phyloP scores from a whole-genome alignment of 2,113 vertebrate genomes.

The Sorex araneus region DNA sequence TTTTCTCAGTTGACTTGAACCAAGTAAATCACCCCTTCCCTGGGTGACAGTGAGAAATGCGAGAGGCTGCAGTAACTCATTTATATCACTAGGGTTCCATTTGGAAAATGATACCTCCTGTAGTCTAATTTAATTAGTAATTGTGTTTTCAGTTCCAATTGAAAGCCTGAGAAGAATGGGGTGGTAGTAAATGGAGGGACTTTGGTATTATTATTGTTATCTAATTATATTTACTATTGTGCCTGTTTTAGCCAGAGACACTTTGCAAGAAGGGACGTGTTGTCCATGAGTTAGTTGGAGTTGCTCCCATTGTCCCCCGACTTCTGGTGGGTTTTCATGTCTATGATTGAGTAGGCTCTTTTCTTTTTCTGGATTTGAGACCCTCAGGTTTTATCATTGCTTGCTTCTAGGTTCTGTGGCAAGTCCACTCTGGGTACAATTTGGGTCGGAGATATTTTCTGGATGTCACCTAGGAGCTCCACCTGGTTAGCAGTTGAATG shows the following conservation, averaged over 20 bases:
- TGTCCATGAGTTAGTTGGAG: not conserved
- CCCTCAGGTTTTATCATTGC: not conserved
- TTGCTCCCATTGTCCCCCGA: not conserved
- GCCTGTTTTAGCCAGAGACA: conserved; percentile 58
- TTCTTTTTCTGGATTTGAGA: not conserved
- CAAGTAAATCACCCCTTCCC: not conserved
- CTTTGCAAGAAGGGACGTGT: conserved; percentile 45
- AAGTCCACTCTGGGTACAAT: not conserved
- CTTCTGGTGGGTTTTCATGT: not conserved
- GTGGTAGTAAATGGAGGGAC: conserved; percentile 62
- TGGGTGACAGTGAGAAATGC: conserved; percentile 55
- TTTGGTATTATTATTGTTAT: conserved; percentile 70
- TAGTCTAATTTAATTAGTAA: conserved; percentile 83
- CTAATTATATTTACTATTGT: conserved; percentile 68
- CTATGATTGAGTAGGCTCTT: not conserved
- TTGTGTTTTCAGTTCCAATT: conserved; percentile 76
- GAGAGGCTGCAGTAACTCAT: conserved; percentile 68
- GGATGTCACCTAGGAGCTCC: not conserved
- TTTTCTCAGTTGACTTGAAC: not conserved
- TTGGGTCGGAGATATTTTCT: not conserved
- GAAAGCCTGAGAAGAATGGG: conserved; percentile 76
- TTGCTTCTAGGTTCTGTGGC: not conserved
- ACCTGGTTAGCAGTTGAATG: too few relatives aligned
- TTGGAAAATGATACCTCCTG: conserved; percentile 78
- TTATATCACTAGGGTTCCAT: conserved; percentile 70